Evolutionary conservation across 2,113 vertebrate species (phyloP).

Genomic region (Hemiprocne comata): DNA sequence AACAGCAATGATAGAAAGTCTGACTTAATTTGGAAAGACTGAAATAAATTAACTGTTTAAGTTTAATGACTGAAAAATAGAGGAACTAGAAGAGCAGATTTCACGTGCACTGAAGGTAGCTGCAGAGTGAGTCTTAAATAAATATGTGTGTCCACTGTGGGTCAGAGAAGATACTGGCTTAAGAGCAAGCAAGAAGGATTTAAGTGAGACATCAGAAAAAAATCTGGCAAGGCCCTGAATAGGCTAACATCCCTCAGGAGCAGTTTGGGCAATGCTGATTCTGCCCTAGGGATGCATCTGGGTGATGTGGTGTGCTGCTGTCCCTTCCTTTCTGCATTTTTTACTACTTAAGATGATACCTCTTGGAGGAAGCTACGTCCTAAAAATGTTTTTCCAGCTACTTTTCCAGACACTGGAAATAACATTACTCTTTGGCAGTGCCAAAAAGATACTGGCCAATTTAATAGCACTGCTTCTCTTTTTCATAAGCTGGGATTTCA

Average conservation of each 20-base stretch:
- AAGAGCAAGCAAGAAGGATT: constrained; percentile 3
- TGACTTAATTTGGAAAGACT: not conserved
- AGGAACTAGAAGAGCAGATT: not conserved
- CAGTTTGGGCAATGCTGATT: not conserved
- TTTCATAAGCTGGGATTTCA: not conserved
- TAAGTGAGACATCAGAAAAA: constrained; percentile 8
- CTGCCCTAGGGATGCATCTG: not conserved
- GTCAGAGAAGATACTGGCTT: not conserved
- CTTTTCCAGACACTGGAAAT: not conserved
- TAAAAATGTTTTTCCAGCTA: not conserved
- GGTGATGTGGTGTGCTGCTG: not conserved
- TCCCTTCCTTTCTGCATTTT: not conserved
- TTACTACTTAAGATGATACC: not conserved
- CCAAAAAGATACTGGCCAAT: not conserved
- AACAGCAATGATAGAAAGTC: not conserved
- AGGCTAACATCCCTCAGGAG: not conserved
- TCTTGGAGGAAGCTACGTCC: not conserved
- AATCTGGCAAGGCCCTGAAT: not conserved
- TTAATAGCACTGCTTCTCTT: not conserved
- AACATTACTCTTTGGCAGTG: not conserved
- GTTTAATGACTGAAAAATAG: not conserved
- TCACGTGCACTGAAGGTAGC: not conserved
- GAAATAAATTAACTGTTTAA: not conserved
- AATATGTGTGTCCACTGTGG: not conserved
- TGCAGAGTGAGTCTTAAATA: constrained; percentile 22